Evolutionary conservation across 2,797 vertebrate species (phyloP).

Genomic region (Amphiprion clarkii): DNA sequence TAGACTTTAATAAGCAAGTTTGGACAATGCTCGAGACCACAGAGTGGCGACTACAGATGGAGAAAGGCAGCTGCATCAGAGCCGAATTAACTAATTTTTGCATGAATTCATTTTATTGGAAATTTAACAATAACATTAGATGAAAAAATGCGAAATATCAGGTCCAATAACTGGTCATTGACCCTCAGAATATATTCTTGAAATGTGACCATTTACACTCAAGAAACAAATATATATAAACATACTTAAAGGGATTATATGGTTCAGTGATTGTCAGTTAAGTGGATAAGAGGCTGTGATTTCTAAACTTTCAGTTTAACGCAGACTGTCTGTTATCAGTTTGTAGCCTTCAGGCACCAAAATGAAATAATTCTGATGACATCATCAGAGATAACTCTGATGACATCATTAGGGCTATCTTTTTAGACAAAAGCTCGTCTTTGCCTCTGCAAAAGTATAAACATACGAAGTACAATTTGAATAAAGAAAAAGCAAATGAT

Average conservation of each 20-base stretch:
- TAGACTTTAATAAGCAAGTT: no score
- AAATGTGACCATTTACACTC: neutral
- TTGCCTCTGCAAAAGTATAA: neutral
- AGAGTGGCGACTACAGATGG: no score
- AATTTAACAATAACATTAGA: no score
- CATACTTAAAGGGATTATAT: neutral
- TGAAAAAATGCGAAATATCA: no score
- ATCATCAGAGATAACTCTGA: neutral
- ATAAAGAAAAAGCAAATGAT: no score
- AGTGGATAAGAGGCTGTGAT: neutral
- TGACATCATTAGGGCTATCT: constrained; percentile 11
- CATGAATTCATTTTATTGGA: no score
- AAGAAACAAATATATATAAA: constrained; percentile 1
- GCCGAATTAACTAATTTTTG: no score
- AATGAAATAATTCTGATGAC: neutral
- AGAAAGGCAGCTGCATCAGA: no score
- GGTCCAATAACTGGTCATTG: no score
- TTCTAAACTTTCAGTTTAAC: neutral
- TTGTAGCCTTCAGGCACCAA: neutral
- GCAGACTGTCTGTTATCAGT: neutral
- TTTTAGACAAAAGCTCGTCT: neutral
- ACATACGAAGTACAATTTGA: neutral
- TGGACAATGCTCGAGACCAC: no score
- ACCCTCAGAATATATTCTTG: neutral
- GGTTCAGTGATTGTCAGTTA: neutral